Conservation (phyloP, 1,140 invertebrate genomes). For the Drosophila bifasciata region DNA sequence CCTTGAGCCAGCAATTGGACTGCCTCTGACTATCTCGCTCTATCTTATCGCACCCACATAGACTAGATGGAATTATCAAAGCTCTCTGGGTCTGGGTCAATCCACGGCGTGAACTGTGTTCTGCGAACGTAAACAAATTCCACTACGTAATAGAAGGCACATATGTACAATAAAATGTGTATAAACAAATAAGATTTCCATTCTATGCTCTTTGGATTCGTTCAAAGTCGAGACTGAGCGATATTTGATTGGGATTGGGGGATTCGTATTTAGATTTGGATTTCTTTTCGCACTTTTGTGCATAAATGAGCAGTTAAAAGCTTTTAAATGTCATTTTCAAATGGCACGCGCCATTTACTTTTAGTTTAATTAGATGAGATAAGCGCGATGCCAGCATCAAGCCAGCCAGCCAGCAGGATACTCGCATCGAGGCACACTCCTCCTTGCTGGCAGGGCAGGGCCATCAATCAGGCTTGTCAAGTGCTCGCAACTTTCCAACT, state of each 20-base stretch:
- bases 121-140: conserved; percentile 65
- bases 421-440: conserved; percentile 12
- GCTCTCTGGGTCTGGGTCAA: conserved; percentile 54
- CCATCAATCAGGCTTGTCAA: conserved; percentile 77
- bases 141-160: conserved; percentile 34
- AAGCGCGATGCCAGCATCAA: conserved; percentile 34
- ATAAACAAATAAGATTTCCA: conserved; percentile 30
- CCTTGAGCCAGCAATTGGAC: neutral
- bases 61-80: conserved; percentile 13
- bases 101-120: conserved; percentile 4
- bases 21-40: no score
- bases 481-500: conserved; percentile 71
- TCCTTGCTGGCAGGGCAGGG: conserved; percentile 17
- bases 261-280: no score
- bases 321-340: conserved; percentile 48
- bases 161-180: neutral
- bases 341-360: conserved; percentile 54
- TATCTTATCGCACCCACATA: conserved; percentile 67
- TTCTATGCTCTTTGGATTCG: conserved; percentile 33
- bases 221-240: neutral
- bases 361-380: conserved; percentile 74
- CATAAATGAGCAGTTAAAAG: conserved; percentile 34
- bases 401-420: conserved; percentile 13
- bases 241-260: neutral
- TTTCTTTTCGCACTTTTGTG: conserved; percentile 2